phyloP scores from a whole-genome alignment of 2,888 invertebrate species.

The Epistrophe eligans region DNA sequence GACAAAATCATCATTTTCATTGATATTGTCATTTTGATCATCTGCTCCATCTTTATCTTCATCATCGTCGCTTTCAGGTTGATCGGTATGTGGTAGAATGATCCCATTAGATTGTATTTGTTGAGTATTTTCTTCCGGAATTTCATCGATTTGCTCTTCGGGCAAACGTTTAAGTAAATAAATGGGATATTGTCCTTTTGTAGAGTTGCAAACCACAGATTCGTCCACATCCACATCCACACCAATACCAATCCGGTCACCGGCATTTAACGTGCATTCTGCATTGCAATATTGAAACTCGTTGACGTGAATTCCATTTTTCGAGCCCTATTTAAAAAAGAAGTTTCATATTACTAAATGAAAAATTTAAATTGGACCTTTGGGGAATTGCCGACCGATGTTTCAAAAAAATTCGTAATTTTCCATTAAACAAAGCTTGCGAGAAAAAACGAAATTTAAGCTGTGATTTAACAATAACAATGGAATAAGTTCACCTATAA shows the following conservation, averaged over 20 bases:
- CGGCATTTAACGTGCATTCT: slow-evolving; percentile 31
- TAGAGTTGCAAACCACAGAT: not conserved
- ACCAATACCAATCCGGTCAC: slow-evolving; percentile 80
- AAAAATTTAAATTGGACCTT: no score
- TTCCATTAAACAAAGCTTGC: no score
- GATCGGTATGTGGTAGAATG: not conserved
- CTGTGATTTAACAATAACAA: no score
- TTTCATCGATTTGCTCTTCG: not conserved
- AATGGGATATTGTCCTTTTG: slow-evolving; percentile 77
- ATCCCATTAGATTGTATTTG: not conserved
- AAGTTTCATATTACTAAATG: no score
- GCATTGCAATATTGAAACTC: slow-evolving; percentile 25
- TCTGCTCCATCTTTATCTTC: not conserved
- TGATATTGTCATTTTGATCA: slow-evolving; percentile 33
- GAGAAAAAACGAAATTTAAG: no score
- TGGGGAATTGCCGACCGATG: no score
- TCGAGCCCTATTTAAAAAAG: slow-evolving; percentile 77
- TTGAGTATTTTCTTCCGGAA: not conserved
- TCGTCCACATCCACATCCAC: slow-evolving; percentile 66
- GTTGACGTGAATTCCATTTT: slow-evolving; percentile 81
- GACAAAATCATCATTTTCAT: slow-evolving; percentile 38
- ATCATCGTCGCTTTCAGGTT: not conserved
- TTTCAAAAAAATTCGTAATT: no score
- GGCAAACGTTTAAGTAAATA: slow-evolving; percentile 77
- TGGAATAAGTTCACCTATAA: no score